Percentiles rank a stretch among this genome's conserved stretches.
Conservation (phyloP, 2,888 invertebrate species). For the Dinocampus coccinellae region DNA sequence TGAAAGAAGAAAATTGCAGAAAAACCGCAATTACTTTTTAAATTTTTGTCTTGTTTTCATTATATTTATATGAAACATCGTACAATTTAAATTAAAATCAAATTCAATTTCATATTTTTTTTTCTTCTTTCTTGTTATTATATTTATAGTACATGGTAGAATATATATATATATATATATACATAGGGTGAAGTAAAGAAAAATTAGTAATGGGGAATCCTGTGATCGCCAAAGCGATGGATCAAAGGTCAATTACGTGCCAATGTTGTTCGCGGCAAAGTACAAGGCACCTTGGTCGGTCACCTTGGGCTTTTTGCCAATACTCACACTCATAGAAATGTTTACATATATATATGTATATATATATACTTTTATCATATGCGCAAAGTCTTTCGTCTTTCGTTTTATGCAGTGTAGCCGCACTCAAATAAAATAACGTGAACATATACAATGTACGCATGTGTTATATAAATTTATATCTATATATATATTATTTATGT, state of each 20-base stretch:
- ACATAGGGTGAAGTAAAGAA: slow-evolving; percentile 6
- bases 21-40: too few relatives aligned
- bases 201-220: slow-evolving; percentile 46
- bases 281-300: background rate
- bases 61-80: background rate
- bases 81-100: background rate
- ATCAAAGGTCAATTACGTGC: slow-evolving; percentile 65
- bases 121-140: too few relatives aligned
- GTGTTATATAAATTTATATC: background rate
- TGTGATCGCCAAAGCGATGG: slow-evolving; percentile 41
- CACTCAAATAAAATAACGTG: background rate
- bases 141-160: too few relatives aligned
- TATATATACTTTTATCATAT: background rate
- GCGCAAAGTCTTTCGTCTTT: background rate
- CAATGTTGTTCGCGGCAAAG: slow-evolving; percentile 46
- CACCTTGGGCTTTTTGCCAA: slow-evolving; percentile 7
- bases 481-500: too few relatives aligned
- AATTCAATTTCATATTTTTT: background rate
- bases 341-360: background rate
- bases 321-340: slow-evolving; percentile 51
- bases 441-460: background rate
- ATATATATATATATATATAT: background rate
- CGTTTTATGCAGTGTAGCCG: background rate
- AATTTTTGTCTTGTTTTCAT: background rate
- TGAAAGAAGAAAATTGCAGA: too few relatives aligned